Evolutionary conservation across 2,888 invertebrate species (phyloP).

Genomic region (Drosophila eohydei): DNA sequence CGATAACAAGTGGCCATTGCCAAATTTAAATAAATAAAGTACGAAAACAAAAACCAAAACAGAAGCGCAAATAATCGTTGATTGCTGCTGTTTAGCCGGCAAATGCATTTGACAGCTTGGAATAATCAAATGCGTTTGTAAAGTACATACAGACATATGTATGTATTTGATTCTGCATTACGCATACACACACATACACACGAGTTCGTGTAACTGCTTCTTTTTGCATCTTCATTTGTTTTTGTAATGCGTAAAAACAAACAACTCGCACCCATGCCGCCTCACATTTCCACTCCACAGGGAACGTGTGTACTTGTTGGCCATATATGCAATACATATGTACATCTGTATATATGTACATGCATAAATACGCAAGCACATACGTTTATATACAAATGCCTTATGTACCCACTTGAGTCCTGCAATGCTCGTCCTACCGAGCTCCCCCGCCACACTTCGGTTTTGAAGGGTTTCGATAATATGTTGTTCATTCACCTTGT

Average conservation of each 20-base stretch:
- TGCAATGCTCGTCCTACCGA: conserved; percentile 24
- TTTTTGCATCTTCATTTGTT: conserved; percentile 51
- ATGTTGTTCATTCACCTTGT: conserved; percentile 76
- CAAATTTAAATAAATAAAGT: conserved; percentile 7
- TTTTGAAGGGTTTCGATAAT: conserved; percentile 67
- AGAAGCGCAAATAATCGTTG: conserved; percentile 36
- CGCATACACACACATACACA: conserved; percentile 1
- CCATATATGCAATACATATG: conserved; percentile 7
- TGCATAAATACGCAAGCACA: conserved; percentile 5
- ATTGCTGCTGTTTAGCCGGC: conserved; percentile 34
- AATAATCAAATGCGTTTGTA: conserved; percentile 24
- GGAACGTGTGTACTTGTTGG: background rate
- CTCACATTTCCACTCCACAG: background rate
- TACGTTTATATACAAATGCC: conserved; percentile 22
- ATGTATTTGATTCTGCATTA: background rate
- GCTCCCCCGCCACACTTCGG: conserved; percentile 21
- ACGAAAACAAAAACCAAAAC: conserved; percentile 47
- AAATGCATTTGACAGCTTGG: conserved; percentile 50
- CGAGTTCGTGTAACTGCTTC: conserved; percentile 8
- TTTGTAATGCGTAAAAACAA: conserved; percentile 38
- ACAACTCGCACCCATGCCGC: background rate
- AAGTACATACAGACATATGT: background rate
- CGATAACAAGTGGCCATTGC: conserved; percentile 25
- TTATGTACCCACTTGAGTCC: conserved; percentile 40
- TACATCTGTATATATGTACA: conserved; percentile 1